phyloP scores from a whole-genome alignment of 2,888 invertebrate species.

The Hyles lineata region DNA sequence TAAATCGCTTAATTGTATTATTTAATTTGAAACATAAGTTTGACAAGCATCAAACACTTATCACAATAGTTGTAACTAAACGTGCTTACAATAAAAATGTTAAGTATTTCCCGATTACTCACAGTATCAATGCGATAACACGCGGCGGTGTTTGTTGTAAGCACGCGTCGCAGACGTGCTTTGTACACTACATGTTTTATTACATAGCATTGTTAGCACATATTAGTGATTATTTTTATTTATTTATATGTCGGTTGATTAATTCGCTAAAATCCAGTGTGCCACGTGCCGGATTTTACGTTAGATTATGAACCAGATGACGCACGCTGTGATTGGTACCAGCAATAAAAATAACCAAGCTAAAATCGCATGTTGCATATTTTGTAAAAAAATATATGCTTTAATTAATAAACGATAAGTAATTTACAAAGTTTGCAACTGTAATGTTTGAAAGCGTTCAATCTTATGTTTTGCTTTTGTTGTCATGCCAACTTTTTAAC shows the following conservation, averaged over 20 bases:
- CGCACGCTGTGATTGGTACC: background rate
- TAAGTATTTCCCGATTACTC: conserved; percentile 39
- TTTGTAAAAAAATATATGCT: no score
- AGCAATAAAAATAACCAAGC: background rate
- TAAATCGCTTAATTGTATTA: background rate
- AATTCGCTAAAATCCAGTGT: background rate
- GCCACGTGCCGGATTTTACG: conserved; percentile 5
- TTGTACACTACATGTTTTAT: background rate
- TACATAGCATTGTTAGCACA: background rate
- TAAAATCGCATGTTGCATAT: background rate
- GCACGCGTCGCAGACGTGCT: conserved; percentile 24
- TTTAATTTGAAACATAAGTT: conserved; percentile 12
- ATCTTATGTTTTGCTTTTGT: conserved; percentile 31
- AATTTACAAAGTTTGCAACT: background rate
- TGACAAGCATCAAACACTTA: conserved; percentile 20
- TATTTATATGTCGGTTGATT: background rate
- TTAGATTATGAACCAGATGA: background rate
- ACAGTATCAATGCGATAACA: conserved; percentile 43
- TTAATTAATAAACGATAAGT: background rate
- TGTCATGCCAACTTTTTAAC: conserved; percentile 44
- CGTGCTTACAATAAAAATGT: conserved; percentile 31
- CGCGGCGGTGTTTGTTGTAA: conserved; percentile 21
- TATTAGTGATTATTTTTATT: background rate
- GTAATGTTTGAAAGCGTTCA: background rate
- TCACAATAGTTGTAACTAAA: conserved; percentile 12